Evolutionary conservation across 92 coral and sea anemone species (phyloP), one percentile per base, ranked within the genome.

Genomic region (Desmophyllum pertusum): DNA sequence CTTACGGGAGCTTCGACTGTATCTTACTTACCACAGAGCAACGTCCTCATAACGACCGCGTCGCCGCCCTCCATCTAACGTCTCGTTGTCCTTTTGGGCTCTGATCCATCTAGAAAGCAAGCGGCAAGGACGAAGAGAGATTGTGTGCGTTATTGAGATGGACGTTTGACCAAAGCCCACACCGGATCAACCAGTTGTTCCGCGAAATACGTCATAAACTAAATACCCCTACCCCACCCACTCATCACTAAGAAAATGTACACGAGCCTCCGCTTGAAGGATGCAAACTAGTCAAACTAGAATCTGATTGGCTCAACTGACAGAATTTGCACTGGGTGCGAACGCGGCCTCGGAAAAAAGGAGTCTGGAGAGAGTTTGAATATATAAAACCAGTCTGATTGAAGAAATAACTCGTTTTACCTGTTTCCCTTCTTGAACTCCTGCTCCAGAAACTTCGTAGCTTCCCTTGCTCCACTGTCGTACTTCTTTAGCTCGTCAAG

Each of bases 381-480:
- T 59, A 25, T 25, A 59, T 25, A 33, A 25, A 31, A 42, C 0
- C 1, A 21, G 8, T 46, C 9, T 41, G 55, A 71, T 17, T 13
- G 8, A 46, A 66, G 21, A 30, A 35, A 46, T 35, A 6, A 23
- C 21, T 30, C 14, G 75, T 38, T 59, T 72, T 77, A 94, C 99
- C 98, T 94, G 93, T 96, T 96, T 23, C 98, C 97, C 62, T 88
- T 93, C 84, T 96, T 96, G 84, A 96, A 87, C 79, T 96, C 99
- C 55, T 87, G 85, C 78, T 96, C 99, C 21, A 96, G 84, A 75
- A 81, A 96, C 91, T 96, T 96, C 59, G 93, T 96, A 37, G 99
- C 95, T 68, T 96, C 99, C 39, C 99, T 88, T n/a, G 99, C 99
- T 41, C 98, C 99, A 39, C 92, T 93, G 73, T 96, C 96, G 79